Evolutionary conservation across 2,888 invertebrate genomes (phyloP).

Genomic region (Julus scanicus): DNA sequence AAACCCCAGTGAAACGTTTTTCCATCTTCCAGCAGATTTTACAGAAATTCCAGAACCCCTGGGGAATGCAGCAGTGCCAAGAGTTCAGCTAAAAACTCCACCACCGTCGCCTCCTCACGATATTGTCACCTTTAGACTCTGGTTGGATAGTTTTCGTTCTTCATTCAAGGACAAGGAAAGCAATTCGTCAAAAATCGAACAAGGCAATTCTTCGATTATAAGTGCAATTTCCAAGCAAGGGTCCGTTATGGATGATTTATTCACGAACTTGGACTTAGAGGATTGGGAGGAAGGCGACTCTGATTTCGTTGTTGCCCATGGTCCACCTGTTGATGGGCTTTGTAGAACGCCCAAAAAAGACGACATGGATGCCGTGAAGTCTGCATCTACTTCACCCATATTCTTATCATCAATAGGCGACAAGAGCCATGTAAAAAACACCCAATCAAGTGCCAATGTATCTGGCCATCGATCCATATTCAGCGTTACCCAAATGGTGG

Average conservation of each 20-base stretch:
- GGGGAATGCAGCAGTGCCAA: not conserved
- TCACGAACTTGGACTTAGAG: not conserved
- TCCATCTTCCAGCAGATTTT: not conserved
- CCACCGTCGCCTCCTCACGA: constrained; percentile 16
- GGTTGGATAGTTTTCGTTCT: not conserved
- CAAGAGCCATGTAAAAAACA: not conserved
- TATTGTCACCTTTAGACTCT: not conserved
- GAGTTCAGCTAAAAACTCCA: not conserved
- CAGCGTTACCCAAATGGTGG: constrained; percentile 56
- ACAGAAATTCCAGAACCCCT: not conserved
- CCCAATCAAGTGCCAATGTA: not conserved
- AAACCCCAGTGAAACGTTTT: not conserved
- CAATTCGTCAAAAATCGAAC: no score
- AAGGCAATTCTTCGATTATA: not conserved
- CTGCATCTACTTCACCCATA: not conserved
- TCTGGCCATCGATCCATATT: constrained; percentile 49
- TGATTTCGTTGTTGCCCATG: not conserved
- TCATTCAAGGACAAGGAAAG: no score
- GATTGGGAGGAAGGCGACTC: not conserved
- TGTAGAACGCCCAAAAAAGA: not conserved
- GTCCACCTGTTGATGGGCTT: not conserved
- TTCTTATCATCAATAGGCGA: not conserved
- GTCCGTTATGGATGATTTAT: not conserved
- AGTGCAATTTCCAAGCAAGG: not conserved
- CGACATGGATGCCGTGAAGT: not conserved